A percentile compares a stretch with the other conserved stretches of the same genome.
These are phyloP conservation scores for Pyrocephalus nanus DNA, from an alignment of 2,797 vertebrate species.

Conservation along the genomic window DNA sequence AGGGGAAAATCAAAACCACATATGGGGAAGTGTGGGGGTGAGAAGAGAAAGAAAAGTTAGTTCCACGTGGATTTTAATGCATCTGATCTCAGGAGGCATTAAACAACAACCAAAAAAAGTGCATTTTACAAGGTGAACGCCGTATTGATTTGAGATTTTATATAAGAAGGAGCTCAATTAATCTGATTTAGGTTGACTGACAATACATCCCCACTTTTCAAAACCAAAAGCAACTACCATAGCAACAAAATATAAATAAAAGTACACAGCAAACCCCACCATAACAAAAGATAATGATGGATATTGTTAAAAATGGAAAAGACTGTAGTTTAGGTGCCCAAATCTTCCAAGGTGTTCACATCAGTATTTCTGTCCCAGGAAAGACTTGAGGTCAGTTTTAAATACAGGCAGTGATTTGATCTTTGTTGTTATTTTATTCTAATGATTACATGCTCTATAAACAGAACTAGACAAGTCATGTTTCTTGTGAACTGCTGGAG, in stretches of 20 bases:
- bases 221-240: neutral
- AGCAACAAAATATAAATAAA: slow-evolving; percentile 3
- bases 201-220: neutral
- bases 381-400: slow-evolving; percentile 23
- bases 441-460: slow-evolving; percentile 53
- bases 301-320: neutral
- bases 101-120: neutral
- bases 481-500: slow-evolving; percentile 13
- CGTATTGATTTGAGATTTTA: slow-evolving; percentile 37
- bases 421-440: slow-evolving; percentile 52
- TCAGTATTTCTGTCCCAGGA: neutral
- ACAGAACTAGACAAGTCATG: slow-evolving; percentile 5
- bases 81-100: slow-evolving; percentile 16
- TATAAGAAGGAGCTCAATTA: slow-evolving; percentile 32
- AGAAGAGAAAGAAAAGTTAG: slow-evolving; percentile 38
- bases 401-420: slow-evolving; percentile 18
- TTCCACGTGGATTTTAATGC: slow-evolving; percentile 39
- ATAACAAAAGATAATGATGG: neutral
- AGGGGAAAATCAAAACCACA: slow-evolving; percentile 45
- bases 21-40: slow-evolving; percentile 54
- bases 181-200: slow-evolving; percentile 14
- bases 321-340: neutral
- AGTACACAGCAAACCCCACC: neutral
- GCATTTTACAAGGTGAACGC: slow-evolving; percentile 22
- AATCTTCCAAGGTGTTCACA: neutral